A percentile compares a stretch with the other conserved stretches of the same genome.
phyloP scores from a whole-genome alignment of 2,113 vertebrate species.

The Chlamydotis undulata region DNA sequence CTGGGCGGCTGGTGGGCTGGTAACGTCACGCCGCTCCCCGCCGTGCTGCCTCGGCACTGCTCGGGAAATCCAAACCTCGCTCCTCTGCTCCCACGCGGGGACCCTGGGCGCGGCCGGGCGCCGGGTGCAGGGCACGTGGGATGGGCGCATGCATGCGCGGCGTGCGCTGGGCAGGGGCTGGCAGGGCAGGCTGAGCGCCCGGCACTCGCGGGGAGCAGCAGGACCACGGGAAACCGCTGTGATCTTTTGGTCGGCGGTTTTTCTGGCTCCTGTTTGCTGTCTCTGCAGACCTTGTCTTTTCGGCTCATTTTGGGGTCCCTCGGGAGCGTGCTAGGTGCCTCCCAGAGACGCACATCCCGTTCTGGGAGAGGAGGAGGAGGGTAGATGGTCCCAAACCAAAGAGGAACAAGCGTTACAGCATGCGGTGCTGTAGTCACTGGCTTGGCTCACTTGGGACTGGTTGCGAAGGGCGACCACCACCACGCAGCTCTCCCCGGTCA shows the following conservation, averaged over 20 bases:
- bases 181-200: neutral
- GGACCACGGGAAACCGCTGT: rapidly evolving
- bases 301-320: neutral
- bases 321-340: neutral
- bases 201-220: neutral
- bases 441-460: neutral
- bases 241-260: neutral
- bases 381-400: neutral
- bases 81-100: rapidly evolving
- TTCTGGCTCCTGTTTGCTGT: neutral
- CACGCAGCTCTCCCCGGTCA: rapidly evolving
- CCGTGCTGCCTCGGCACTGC: neutral
- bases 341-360: neutral
- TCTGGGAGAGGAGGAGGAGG: neutral
- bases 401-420: neutral
- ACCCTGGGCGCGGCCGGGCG: neutral
- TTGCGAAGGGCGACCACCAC: neutral
- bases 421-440: rapidly evolving
- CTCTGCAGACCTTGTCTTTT: neutral
- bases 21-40: neutral
- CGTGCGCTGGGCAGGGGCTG: neutral
- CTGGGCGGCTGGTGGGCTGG: neutral
- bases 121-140: rapidly evolving
- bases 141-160: rapidly evolving
- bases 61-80: neutral